These are phyloP conservation scores for Lepidothrix coronata DNA, from an alignment of 2,113 vertebrate genomes.

Conservation along the genomic window DNA sequence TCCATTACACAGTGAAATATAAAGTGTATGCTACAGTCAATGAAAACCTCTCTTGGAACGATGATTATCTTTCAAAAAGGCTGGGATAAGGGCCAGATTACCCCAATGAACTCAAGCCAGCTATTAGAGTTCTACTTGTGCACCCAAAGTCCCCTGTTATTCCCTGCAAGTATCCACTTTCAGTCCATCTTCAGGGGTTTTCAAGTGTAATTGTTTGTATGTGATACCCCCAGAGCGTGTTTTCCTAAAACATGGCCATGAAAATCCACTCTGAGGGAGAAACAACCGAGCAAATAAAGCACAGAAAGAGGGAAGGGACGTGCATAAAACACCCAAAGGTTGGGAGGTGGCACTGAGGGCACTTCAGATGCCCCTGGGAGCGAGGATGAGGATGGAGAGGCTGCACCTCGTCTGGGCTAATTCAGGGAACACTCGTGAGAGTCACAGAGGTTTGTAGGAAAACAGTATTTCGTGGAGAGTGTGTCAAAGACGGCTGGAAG, in stretches of 20 bases:
- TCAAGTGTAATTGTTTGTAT: not conserved
- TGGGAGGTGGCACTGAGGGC: not conserved
- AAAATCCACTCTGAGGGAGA: not conserved
- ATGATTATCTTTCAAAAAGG: conserved; percentile 16
- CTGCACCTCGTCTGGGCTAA: not conserved
- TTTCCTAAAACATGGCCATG: not conserved
- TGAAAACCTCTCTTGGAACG: conserved; percentile 13
- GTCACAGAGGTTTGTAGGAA: not conserved
- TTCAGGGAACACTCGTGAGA: not conserved
- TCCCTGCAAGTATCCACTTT: not conserved
- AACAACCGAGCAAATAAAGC: not conserved
- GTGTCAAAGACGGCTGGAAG: not conserved
- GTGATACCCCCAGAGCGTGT: not conserved
- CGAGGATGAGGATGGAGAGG: not conserved
- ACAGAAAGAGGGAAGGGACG: not conserved
- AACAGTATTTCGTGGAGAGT: fast-evolving
- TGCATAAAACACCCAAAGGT: not conserved
- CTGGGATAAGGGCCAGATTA: conserved; percentile 29
- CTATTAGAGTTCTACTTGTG: not conserved
- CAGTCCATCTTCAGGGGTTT: not conserved
- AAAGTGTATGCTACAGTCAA: not conserved
- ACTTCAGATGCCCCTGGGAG: not conserved
- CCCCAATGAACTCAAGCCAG: not conserved
- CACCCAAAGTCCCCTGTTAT: not conserved
- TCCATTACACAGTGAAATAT: conserved; percentile 12